Evolutionary conservation across 2,888 invertebrate species (phyloP).

Genomic region (Cremastinae sp.): DNA sequence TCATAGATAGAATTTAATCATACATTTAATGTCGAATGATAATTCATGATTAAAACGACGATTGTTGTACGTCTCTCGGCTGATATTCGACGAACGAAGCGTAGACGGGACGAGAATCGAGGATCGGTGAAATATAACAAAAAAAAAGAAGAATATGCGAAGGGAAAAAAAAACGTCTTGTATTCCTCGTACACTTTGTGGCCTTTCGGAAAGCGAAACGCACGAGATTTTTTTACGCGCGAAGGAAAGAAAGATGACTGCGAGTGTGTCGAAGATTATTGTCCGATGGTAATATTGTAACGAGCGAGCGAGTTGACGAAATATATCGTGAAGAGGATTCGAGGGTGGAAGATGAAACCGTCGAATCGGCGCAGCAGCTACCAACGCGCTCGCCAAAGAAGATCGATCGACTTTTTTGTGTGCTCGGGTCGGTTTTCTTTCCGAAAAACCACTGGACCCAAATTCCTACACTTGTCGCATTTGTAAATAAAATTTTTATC

Average conservation of each 20-base stretch:
- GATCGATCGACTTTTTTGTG: constrained; percentile 57
- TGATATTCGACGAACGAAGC: constrained; percentile 68
- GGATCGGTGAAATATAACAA: constrained; percentile 13
- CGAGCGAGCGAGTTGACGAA: constrained; percentile 36
- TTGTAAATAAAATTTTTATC: constrained; percentile 80
- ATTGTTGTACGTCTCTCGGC: constrained; percentile 72
- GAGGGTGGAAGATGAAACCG: too few species aligned
- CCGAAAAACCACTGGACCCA: constrained; percentile 75
- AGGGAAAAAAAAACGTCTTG: neutral
- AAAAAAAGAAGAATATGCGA: constrained; percentile 21
- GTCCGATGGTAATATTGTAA: constrained; percentile 20
- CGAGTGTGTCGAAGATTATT: constrained; percentile 32
- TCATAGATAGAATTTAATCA: constrained; percentile 73
- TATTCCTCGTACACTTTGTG: constrained; percentile 70
- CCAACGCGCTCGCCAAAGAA: constrained; percentile 49
- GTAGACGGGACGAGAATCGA: constrained; percentile 11
- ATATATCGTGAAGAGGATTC: constrained; percentile 3
- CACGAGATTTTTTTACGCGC: neutral
- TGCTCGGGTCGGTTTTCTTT: constrained; percentile 71
- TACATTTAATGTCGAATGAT: constrained; percentile 76
- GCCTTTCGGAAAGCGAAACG: constrained; percentile 71
- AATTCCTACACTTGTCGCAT: constrained; percentile 80
- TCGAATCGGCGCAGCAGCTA: constrained; percentile 14
- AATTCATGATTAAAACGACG: constrained; percentile 69
- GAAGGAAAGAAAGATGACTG: constrained; percentile 37